Evolutionary conservation across 2,113 vertebrate genomes (phyloP).

Genomic region (Epinephelus cyanopodus): DNA sequence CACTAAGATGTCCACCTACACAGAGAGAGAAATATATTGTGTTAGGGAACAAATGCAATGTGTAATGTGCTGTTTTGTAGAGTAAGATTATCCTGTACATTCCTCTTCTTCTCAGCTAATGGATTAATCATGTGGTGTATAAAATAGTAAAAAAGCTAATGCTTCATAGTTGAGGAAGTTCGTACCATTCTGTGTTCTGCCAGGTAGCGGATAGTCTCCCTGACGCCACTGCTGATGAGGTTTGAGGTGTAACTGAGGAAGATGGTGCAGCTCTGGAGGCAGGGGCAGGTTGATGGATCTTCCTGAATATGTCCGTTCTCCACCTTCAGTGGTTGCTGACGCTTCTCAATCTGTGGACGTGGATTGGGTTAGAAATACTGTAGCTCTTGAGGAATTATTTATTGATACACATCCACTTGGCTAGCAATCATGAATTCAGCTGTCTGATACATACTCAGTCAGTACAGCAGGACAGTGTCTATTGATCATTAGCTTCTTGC

Average conservation of each 20-base stretch:
- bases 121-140: too few species aligned
- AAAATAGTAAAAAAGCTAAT: neutral
- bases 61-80: neutral
- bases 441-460: too few species aligned
- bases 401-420: too few species aligned
- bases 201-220: slow-evolving; percentile 89
- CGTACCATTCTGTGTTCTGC: slow-evolving; percentile 88
- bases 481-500: too few species aligned
- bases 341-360: slow-evolving; percentile 85
- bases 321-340: slow-evolving; percentile 80
- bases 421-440: neutral
- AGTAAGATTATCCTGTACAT: neutral
- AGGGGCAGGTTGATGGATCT: slow-evolving; percentile 41
- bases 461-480: too few species aligned
- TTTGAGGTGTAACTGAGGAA: slow-evolving; percentile 93
- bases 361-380: neutral
- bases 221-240: slow-evolving; percentile 89
- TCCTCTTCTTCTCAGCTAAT: neutral
- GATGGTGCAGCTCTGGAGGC: slow-evolving; percentile 86
- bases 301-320: slow-evolving; percentile 12
- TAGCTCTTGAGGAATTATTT: too few species aligned
- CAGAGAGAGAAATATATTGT: neutral
- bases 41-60: neutral
- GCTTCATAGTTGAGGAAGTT: neutral
- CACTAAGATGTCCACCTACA: slow-evolving; percentile 90